Evolutionary conservation across 2,113 vertebrate genomes (phyloP).

Genomic region (Alouatta palliata): DNA sequence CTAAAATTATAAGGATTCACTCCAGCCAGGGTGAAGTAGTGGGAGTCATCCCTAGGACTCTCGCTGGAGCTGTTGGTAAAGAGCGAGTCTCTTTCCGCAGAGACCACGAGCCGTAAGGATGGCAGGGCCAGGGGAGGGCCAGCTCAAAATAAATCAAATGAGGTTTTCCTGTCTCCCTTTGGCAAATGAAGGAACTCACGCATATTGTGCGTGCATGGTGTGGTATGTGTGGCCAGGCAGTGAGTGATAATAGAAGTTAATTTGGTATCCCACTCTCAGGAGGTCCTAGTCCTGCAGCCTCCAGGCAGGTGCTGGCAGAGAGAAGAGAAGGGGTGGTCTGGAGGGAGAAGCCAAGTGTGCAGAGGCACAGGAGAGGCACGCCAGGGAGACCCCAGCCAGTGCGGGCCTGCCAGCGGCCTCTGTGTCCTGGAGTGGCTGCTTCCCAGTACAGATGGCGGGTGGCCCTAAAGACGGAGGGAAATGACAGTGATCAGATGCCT

Average conservation of each 20-base stretch:
- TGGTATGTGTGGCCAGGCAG: not conserved
- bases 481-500: too few species aligned
- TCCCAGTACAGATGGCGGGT: not conserved
- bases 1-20: not conserved
- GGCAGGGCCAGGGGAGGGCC: not conserved
- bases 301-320: not conserved
- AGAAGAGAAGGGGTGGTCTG: not conserved
- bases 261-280: not conserved
- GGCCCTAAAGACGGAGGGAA: not conserved
- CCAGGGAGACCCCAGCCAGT: too few species aligned
- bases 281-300: too few species aligned
- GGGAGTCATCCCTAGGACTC: not conserved
- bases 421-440: not conserved
- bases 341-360: not conserved
- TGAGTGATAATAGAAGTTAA: too few species aligned
- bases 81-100: not conserved
- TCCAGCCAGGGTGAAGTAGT: not conserved
- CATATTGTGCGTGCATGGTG: accelerated
- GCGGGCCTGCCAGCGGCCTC: not conserved
- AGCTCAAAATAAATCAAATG: not conserved
- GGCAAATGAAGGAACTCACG: not conserved
- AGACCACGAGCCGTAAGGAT: not conserved
- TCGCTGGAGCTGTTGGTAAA: not conserved
- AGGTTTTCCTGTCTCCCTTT: not conserved
- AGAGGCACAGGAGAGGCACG: not conserved